These are phyloP conservation scores for Apis dorsata DNA, from an alignment of 1,140 invertebrate genomes.

Conservation along the genomic window DNA sequence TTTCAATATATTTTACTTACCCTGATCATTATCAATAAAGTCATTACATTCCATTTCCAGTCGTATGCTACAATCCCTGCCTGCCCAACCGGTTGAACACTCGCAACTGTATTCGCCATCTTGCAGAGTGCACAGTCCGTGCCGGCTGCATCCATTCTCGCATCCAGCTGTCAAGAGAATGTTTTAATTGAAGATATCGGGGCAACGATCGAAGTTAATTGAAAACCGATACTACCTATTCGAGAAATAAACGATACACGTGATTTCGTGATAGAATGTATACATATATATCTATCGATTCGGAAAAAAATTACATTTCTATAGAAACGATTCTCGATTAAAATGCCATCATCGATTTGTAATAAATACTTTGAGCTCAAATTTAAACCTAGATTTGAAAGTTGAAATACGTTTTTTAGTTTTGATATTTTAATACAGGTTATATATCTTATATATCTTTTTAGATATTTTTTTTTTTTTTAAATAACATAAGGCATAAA, in stretches of 20 bases:
- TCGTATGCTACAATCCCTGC: slow-evolving; percentile 92
- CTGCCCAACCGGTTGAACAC: slow-evolving; percentile 95
- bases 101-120: slow-evolving; percentile 94
- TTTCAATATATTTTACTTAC: slow-evolving; percentile 80
- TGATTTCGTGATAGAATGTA: not conserved
- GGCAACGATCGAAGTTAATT: slow-evolving; percentile 21
- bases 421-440: no score
- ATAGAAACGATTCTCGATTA: not conserved
- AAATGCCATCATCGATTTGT: not conserved
- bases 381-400: no score
- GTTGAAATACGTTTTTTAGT: no score
- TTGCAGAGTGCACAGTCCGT: slow-evolving; percentile 92
- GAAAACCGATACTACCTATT: slow-evolving; percentile 12
- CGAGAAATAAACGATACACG: not conserved
- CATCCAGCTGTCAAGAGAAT: slow-evolving; percentile 89
- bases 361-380: no score
- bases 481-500: no score
- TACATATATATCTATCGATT: no score
- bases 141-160: slow-evolving; percentile 93
- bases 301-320: not conserved
- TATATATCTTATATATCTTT: no score
- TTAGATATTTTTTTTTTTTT: no score
- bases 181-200: slow-evolving; percentile 15
- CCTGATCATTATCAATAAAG: slow-evolving; percentile 97
- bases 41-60: slow-evolving; percentile 96